Base-by-base conservation (phyloP, 2,888 invertebrate genomes). In the Rotaria magnacalcarata region DNA sequence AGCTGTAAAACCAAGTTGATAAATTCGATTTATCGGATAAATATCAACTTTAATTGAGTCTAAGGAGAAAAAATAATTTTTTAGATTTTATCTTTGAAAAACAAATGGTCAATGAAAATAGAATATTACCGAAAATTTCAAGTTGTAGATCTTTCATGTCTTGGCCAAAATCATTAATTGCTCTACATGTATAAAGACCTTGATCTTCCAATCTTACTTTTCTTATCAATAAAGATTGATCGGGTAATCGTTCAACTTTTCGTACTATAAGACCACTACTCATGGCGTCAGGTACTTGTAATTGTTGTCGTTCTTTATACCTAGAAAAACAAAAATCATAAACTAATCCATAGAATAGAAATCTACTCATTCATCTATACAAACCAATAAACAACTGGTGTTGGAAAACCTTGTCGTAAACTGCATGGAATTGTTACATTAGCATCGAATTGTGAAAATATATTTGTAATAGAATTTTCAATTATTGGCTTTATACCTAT, bases 261-360 rank as follows among this genome's bases (percentile, higher is more conserved):
- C 80, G 43, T 47, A 47, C n/a, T 47, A 80, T 80, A 16, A 24
- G 10, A 80, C 80, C 80, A 47, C n/a, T 24, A 21, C 16, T 47
- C 80, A 80, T 47, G 6, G 67, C 34, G 14, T 80, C 80, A n/a
- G 47, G 80, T 47, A 80, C 47, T 80, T 80, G 80, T 80, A 80
- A 47, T 43, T 80, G 80, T n/a, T 80, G 43, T n/a, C 80, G 80
- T 80, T 80, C 80, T 80, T 80, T 80, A 80, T 80, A 80, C 67
- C 67, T 67, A 67, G 34, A 34, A 34, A 16, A 6, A 67, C 21
- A 54, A 54, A 54, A 21, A 21, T 54, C 19, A 54, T 19, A 19
- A 21, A 21, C 10, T 2, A 21, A 54, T 54, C 54, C 3, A 54
- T 21, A 54, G 21, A 54, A 34, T 34, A 34, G 34, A 52, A 52